A percentile compares a stretch with the other conserved stretches of the same genome.
These are phyloP conservation scores for Lottia scabra DNA, from an alignment of 2,888 invertebrate genomes.

Conservation along the genomic window DNA sequence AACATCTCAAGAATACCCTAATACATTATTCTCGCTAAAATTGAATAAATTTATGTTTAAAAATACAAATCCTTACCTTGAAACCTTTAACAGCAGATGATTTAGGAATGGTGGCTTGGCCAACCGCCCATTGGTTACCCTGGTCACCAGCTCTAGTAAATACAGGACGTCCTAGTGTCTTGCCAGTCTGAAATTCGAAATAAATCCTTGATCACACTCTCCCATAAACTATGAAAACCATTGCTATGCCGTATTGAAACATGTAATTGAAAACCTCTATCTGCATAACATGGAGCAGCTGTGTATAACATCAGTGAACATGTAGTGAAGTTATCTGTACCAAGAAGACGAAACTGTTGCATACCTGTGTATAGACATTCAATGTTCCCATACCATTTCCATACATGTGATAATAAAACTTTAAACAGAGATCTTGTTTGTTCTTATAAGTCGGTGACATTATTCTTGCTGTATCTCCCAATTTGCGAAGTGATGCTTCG, in stretches of 20 bases:
- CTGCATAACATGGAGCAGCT: too few relatives aligned
- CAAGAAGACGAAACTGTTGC: too few relatives aligned
- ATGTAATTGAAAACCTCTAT: too few relatives aligned
- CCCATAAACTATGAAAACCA: too few relatives aligned
- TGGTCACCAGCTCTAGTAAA: constrained; percentile 50
- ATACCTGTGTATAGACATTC: constrained; percentile 52
- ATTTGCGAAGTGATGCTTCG: constrained; percentile 73
- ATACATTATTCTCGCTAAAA: too few relatives aligned
- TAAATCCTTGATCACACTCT: too few relatives aligned
- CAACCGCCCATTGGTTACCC: constrained; percentile 55
- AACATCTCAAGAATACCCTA: too few relatives aligned
- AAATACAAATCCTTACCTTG: constrained; percentile 29
- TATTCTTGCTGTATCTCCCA: constrained; percentile 66
- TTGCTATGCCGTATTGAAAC: too few relatives aligned
- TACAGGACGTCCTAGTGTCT: constrained; percentile 34
- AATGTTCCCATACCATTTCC: constrained; percentile 50
- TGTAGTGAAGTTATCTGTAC: too few relatives aligned
- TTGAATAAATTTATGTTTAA: too few relatives aligned
- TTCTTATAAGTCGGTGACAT: constrained; percentile 42
- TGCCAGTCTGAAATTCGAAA: constrained; percentile 26
- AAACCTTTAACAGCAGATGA: constrained; percentile 34
- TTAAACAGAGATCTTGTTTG: constrained; percentile 42
- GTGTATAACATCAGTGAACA: too few relatives aligned
- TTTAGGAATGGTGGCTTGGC: constrained; percentile 39
- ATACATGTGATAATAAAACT: constrained; percentile 61